Conservation (phyloP, 2,113 vertebrate species). For the Seriola dumerili region DNA sequence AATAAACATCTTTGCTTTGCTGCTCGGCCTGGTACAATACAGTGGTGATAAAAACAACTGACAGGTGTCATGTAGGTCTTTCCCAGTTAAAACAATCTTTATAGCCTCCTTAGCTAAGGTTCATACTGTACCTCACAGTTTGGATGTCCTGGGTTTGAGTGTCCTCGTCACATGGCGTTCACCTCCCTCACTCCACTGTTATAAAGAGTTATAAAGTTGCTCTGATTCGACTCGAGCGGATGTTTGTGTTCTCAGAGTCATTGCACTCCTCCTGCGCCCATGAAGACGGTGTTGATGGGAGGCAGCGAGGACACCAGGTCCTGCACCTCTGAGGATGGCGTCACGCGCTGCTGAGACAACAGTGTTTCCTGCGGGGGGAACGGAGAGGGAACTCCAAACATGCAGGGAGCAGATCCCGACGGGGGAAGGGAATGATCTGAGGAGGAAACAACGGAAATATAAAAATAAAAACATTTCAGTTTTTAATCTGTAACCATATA, state of each 20-base stretch:
- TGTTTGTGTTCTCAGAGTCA: conserved; percentile 67
- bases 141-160: background rate
- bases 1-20: conserved; percentile 28
- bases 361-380: conserved; percentile 89
- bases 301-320: conserved; percentile 93
- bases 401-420: conserved; percentile 91
- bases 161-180: background rate
- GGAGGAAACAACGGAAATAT: background rate
- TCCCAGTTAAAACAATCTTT: background rate
- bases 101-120: too few species aligned
- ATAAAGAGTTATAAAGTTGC: too few species aligned
- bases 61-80: background rate
- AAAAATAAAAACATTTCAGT: background rate
- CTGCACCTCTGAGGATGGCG: conserved; percentile 78
- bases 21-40: background rate
- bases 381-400: conserved; percentile 89
- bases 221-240: background rate
- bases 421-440: conserved; percentile 81
- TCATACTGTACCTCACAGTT: conserved; percentile 10
- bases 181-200: background rate
- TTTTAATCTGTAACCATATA: too few species aligned
- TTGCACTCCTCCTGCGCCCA: conserved; percentile 91
- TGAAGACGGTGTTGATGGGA: conserved; percentile 98
- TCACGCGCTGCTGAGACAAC: conserved; percentile 82
- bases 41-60: background rate